Base-by-base conservation (phyloP, 1,140 invertebrate genomes). In the Mamestra configurata region DNA sequence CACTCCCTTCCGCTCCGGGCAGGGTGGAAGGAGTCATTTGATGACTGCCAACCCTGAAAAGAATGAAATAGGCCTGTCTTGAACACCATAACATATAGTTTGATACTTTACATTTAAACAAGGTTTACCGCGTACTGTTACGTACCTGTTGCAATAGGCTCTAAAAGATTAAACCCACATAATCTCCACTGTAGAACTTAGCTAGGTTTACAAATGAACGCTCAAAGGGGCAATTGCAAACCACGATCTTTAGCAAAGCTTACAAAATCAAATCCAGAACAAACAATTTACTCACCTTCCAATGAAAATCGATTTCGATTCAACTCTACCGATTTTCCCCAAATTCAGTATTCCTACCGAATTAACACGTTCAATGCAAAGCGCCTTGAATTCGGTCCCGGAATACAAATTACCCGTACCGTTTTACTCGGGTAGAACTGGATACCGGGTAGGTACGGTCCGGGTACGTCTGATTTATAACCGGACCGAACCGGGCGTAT, bases 291-390 rank as follows among this genome's bases (percentile, higher is more conserved):
- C 40, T 43, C 13, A 43, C 43, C 10, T 15, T 4, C 11, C 18
- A 22, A 53, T 22, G 51, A 20, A 55, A 55, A 55, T 55, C 22
- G 51, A 8, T n/a, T 3, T 3, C 51, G 1, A 22, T 55, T 55
- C 51, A 55, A 55, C 51, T 55, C 1, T 10, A 8, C 22, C 20
- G 51, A 55, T 22, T 55, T n/a, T 20, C 18, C 1, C 5, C 20
- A 31, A 59, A 64, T 35, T 37, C 31, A 11, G 59, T 20, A 64
- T 18, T n/a, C 43, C 8, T 64, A 37, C 27, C 5, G 27, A 64
- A 64, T 64, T 64, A 64, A 57, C 51, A 73, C 51, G 51, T 73
- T 57, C 71, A n/a, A 55, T 37, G 51, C 31, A 57, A 57, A 57
- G 22, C 27, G 27, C 24, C 18, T 73, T 40, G n/a, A 31, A 55